Evolutionary conservation across 2,113 vertebrate genomes (phyloP).

Genomic region (Sorex fumeus): DNA sequence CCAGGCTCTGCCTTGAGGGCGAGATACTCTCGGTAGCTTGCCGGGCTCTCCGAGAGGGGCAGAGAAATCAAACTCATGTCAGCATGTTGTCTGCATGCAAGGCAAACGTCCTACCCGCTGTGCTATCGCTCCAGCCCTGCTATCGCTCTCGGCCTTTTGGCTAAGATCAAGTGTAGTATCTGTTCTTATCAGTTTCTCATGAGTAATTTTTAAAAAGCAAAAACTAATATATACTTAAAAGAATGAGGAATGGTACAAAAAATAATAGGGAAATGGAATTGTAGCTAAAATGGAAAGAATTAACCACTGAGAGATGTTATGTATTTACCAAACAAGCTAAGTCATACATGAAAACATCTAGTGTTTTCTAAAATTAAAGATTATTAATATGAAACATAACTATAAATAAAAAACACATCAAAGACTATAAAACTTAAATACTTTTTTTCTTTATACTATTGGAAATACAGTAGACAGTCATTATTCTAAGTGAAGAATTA

Average conservation of each 20-base stretch:
- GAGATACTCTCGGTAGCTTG: too few relatives aligned
- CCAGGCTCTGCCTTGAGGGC: too few relatives aligned
- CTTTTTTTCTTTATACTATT: not conserved
- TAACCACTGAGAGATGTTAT: not conserved
- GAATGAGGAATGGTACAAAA: not conserved
- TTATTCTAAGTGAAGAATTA: not conserved
- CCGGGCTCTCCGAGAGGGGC: too few relatives aligned
- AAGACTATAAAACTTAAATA: constrained; percentile 25
- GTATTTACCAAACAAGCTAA: not conserved
- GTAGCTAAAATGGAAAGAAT: constrained; percentile 36
- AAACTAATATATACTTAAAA: not conserved
- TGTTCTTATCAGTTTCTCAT: too few relatives aligned
- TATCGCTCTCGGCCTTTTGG: too few relatives aligned
- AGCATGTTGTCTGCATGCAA: too few relatives aligned
- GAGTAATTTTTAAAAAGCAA: not conserved
- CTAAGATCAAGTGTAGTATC: too few relatives aligned
- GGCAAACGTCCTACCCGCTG: too few relatives aligned
- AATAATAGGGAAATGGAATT: constrained; percentile 29
- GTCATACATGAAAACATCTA: not conserved
- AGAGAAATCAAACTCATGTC: too few relatives aligned
- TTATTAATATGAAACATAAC: not conserved
- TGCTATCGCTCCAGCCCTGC: too few relatives aligned
- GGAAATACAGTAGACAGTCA: not conserved
- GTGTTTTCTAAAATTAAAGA: constrained; percentile 41
- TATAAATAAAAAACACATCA: not conserved